phyloP scores from a whole-genome alignment of 2,797 vertebrate genomes.

The Pyrocephalus nanus region DNA sequence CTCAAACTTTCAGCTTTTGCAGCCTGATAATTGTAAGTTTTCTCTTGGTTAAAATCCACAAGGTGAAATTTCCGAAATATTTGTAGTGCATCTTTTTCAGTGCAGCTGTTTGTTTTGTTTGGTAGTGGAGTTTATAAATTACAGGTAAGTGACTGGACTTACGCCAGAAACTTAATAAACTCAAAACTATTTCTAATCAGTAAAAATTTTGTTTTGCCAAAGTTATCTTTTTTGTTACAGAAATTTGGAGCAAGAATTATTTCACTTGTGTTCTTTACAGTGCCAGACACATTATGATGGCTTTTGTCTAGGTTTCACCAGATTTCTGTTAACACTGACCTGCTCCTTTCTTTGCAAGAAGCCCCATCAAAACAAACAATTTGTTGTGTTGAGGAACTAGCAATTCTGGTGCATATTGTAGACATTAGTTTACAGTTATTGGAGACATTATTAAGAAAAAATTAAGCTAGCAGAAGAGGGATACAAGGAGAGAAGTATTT shows the following conservation, averaged over 20 bases:
- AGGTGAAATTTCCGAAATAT: neutral
- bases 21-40: neutral
- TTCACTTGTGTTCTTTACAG: neutral
- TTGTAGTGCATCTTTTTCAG: neutral
- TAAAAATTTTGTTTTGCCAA: neutral
- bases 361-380: neutral
- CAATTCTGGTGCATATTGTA: neutral
- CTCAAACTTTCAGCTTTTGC: neutral
- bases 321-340: neutral
- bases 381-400: neutral
- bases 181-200: neutral
- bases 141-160: neutral
- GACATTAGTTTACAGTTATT: neutral
- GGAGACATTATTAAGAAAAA: neutral
- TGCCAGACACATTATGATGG: neutral
- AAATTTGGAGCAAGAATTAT: neutral
- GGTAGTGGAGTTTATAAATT: neutral
- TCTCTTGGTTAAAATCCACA: neutral
- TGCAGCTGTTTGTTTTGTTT: neutral
- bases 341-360: neutral
- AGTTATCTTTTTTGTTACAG: neutral
- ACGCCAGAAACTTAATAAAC: neutral
- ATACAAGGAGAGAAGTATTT: neutral
- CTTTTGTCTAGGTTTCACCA: neutral
- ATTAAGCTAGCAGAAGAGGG: neutral